phyloP scores from a whole-genome alignment of 1,140 invertebrate species.

The Phortica variegata region DNA sequence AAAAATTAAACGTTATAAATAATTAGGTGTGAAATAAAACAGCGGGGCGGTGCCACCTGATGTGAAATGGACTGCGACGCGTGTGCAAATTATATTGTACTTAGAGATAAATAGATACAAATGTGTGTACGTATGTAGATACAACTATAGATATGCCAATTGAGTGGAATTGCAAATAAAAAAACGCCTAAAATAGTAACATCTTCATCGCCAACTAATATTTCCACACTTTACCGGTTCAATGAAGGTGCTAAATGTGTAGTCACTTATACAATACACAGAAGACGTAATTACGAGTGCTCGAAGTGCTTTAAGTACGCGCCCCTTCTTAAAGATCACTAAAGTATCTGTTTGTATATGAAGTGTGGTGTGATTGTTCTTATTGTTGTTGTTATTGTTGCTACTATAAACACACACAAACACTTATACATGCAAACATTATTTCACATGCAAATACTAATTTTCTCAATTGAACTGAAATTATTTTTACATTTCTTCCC shows the following conservation, averaged over 20 bases:
- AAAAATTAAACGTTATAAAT: not conserved
- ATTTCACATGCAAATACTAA: conserved; percentile 31
- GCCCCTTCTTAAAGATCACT: no score
- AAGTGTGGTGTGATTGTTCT: not conserved
- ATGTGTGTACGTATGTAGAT: no score
- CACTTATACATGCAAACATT: no score
- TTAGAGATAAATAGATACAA: not conserved
- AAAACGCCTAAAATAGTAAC: not conserved
- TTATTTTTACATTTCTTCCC: conserved; percentile 18
- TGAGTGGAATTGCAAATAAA: not conserved
- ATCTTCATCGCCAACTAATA: not conserved
- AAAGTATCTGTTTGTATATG: no score
- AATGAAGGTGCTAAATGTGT: not conserved
- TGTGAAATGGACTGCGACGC: no score
- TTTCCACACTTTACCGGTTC: not conserved
- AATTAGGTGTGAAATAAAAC: not conserved
- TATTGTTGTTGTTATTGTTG: not conserved
- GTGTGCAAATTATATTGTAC: no score
- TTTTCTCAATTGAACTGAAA: conserved; percentile 37
- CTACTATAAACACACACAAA: conserved; percentile 3
- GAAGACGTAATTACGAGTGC: not conserved
- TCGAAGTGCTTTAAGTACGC: not conserved
- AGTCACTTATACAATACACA: not conserved
- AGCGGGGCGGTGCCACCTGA: not conserved
- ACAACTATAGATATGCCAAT: no score